Percentiles rank a stretch among this genome's conserved stretches.
Conservation (phyloP, 2,797 vertebrate genomes). For the Notoglanidium macrostoma region DNA sequence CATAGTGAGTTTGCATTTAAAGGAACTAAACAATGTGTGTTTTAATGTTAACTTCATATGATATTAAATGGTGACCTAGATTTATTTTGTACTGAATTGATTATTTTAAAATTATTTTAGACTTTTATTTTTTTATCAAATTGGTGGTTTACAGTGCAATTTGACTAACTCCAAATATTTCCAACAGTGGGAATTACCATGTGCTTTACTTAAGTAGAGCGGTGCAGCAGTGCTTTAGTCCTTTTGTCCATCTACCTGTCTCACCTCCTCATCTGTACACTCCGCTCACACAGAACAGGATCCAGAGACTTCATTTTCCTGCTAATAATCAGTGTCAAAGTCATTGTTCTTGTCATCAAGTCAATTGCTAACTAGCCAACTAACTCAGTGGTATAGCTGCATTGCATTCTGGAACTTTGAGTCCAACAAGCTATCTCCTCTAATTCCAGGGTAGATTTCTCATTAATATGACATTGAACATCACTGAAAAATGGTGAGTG, state of each 20-base stretch:
- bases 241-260: background rate
- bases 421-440: background rate
- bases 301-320: background rate
- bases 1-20: background rate
- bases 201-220: background rate
- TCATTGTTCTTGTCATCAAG: background rate
- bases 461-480: background rate
- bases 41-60: background rate
- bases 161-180: background rate
- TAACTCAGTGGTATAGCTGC: no score
- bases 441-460: background rate
- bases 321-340: background rate
- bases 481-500: background rate
- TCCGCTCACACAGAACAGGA: background rate
- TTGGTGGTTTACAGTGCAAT: background rate
- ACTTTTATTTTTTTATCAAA: background rate
- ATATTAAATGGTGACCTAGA: background rate
- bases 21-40: background rate
- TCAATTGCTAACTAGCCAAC: background rate
- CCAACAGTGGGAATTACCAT: background rate
- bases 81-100: background rate
- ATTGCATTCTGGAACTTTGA: no score
- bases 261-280: background rate
- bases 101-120: background rate
- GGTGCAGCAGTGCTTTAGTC: background rate